Evolutionary conservation across 2,797 vertebrate genomes (phyloP).

Genomic region (Poeciliopsis paucimaculata): DNA sequence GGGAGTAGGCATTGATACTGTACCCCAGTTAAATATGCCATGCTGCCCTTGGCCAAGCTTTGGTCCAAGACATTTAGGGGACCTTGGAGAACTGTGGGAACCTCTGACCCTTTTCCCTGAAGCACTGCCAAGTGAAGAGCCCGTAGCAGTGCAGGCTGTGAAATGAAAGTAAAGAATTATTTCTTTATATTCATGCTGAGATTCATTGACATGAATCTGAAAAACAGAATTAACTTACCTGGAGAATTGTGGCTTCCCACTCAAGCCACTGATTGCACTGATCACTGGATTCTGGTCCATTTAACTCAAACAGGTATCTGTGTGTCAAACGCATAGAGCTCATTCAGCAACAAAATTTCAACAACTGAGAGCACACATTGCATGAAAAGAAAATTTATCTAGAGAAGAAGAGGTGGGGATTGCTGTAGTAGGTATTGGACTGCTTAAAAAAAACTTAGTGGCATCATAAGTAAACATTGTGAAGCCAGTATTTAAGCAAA

Average conservation of each 20-base stretch:
- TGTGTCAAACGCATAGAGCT: not conserved
- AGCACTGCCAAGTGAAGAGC: conserved; percentile 83
- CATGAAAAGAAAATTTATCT: not conserved
- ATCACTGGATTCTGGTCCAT: conserved; percentile 79
- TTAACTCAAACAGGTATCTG: conserved; percentile 88
- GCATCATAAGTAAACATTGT: not conserved
- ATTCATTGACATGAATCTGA: conserved; percentile 19
- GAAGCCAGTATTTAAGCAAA: not conserved
- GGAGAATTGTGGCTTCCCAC: conserved; percentile 90
- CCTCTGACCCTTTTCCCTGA: conserved; percentile 84
- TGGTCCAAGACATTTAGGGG: conserved; percentile 83
- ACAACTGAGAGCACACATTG: not conserved
- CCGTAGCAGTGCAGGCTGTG: conserved; percentile 81
- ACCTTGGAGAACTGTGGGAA: conserved; percentile 69
- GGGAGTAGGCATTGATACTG: conserved; percentile 26
- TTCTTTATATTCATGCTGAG: conserved; percentile 1
- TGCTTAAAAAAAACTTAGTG: not conserved
- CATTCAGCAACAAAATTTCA: not conserved
- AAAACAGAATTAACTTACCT: conserved; percentile 76
- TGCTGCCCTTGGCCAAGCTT: conserved; percentile 75
- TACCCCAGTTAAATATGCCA: conserved; percentile 84
- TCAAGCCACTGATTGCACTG: conserved; percentile 89
- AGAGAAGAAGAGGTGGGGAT: not conserved
- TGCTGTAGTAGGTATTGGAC: not conserved
- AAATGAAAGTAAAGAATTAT: conserved; percentile 34